Base-by-base conservation (phyloP, 2,113 vertebrate genomes). In the Leuciscus idus region DNA sequence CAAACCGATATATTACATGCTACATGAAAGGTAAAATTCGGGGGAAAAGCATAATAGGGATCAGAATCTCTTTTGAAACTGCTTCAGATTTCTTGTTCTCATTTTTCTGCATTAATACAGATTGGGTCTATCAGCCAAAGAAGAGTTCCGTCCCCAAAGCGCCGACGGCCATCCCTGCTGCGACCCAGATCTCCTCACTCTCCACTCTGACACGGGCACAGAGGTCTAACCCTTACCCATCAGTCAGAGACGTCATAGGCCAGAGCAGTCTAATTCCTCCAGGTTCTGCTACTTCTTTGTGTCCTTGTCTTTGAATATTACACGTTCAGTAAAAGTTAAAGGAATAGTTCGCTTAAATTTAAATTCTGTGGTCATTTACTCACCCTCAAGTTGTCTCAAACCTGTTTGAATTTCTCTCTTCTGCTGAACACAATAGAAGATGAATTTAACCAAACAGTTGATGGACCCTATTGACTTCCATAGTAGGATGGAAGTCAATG, bases 121-220 rank as follows among this genome's bases (percentile, higher is more conserved):
- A 90, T 90, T 96, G 95, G 95, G 93, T 96, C 91, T 96, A 96
- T 93, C 95, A 96, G 46, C 95, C 96, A 90, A 96, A 95, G 88
- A 95, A 89, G 87, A 91, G 90, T 57, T 89, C 91, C 57, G 30
- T 91, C 46, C 21, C 68, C 33, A 91, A 91, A 84, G 33, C 90
- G 81, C 79, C 85, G 89, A 87, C 89, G 3, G 91, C 93, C 92
- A 85, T 91, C 6, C 70, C 91, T 17, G 70, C 91, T 13, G 70
- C 89, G 61, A 91, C 94, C 89, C 93, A 94, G 91, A 93, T 80
- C 81, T 91, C 93, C 87, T 91, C 77, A 93, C 92, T 88, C 89
- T 92, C 61, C 92, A 0, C 28, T 81, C 94, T 84, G 92, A 91
- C 88, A 94, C 86, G 91, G 23, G 21, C 28, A 52, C 86, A 64